Evolutionary conservation across 1,140 invertebrate genomes (phyloP).

Genomic region (Notospermus geniculatus): DNA sequence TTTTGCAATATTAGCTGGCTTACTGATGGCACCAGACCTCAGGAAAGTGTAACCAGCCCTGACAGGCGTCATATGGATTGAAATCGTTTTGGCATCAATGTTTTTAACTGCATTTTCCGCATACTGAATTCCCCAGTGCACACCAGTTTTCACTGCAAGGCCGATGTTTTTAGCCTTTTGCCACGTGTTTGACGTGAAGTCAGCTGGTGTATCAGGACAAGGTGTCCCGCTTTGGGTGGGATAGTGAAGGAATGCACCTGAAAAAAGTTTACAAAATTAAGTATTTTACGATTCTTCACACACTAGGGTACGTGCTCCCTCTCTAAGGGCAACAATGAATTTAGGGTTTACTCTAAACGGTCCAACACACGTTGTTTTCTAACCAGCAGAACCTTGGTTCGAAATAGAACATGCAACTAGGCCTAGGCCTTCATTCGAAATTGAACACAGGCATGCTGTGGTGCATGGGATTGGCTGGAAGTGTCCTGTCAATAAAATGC

Average conservation of each 20-base stretch:
- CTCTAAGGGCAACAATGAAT: too few species aligned
- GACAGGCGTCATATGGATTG: constrained; percentile 27
- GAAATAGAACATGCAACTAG: too few species aligned
- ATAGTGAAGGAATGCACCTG: constrained; percentile 32
- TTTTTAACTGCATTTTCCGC: constrained; percentile 18
- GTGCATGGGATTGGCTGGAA: too few species aligned
- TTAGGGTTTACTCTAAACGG: too few species aligned
- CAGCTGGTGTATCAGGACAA: constrained; percentile 27
- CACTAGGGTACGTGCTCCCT: too few species aligned
- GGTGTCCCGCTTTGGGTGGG: constrained; percentile 17
- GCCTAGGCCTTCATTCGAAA: too few species aligned
- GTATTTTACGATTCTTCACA: constrained; percentile 21
- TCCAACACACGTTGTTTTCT: too few species aligned
- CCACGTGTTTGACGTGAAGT: constrained; percentile 22
- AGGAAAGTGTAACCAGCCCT: constrained; percentile 16
- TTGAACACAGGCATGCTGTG: too few species aligned
- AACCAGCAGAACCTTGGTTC: too few species aligned
- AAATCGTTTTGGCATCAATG: constrained; percentile 16
- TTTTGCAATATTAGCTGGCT: constrained; percentile 28
- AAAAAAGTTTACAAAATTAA: background rate
- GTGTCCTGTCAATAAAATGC: too few species aligned
- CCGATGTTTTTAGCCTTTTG: constrained; percentile 5
- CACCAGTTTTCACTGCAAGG: constrained; percentile 21
- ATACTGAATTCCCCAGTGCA: constrained; percentile 22
- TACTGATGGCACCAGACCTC: constrained; percentile 25